These are phyloP conservation scores for Microcebus ravelobensis DNA, from an alignment of 2,113 vertebrate genomes.

Conservation along the genomic window DNA sequence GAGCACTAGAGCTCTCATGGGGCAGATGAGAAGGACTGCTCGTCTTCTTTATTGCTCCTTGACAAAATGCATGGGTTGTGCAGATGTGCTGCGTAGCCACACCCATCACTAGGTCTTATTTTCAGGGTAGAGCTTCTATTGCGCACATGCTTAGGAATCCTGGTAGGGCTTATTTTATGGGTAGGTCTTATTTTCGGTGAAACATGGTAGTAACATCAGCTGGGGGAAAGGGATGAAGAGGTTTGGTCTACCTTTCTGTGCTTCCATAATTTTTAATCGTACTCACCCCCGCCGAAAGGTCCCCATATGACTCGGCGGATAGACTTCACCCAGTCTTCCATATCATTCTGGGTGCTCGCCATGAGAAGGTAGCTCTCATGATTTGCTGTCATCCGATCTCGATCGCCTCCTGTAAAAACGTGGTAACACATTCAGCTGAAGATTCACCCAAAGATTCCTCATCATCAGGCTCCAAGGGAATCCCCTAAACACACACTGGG, in stretches of 20 bases:
- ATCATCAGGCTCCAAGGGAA: background rate
- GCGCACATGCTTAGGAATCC: no score
- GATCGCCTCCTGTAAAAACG: conserved; percentile 91
- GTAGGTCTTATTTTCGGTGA: no score
- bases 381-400: conserved; percentile 98
- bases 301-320: conserved; percentile 99
- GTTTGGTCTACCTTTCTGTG: background rate
- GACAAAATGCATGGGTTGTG: no score
- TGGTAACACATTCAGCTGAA: conserved; percentile 34
- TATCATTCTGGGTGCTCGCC: conserved; percentile 99
- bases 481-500: background rate
- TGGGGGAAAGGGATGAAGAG: background rate
- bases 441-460: conserved; percentile 5
- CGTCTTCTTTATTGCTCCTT: no score
- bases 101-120: no score
- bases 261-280: background rate
- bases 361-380: conserved; percentile 99
- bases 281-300: conserved; percentile 98
- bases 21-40: no score
- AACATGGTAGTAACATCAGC: background rate
- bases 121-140: no score
- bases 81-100: no score
- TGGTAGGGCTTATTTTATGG: no score
- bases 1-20: no score
- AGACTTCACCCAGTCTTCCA: conserved; percentile 99